Conservation (phyloP, 1,140 invertebrate genomes). For the Apis cerana region DNA sequence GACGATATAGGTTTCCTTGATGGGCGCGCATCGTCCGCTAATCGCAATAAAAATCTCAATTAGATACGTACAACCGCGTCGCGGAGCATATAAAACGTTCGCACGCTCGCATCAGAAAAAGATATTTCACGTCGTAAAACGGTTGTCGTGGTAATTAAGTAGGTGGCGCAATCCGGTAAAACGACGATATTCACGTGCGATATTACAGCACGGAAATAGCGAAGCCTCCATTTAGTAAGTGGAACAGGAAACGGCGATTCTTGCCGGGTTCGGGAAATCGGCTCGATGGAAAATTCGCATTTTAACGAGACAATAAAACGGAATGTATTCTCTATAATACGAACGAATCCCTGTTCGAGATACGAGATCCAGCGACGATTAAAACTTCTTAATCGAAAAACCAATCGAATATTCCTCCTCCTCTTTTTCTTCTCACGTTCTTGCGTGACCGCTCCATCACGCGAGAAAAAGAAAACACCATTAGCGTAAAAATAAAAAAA, state of each 20-base stretch:
- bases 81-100: too few relatives aligned
- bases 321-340: neutral
- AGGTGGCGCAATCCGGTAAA: neutral
- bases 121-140: neutral
- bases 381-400: too few relatives aligned
- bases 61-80: too few relatives aligned
- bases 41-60: neutral
- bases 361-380: too few relatives aligned
- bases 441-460: too few relatives aligned
- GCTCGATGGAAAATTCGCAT: neutral
- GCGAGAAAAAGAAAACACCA: too few relatives aligned
- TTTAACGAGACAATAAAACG: neutral
- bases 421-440: too few relatives aligned
- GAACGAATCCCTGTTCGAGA: too few relatives aligned
- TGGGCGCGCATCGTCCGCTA: neutral
- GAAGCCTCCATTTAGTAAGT: constrained; percentile 8
- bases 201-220: constrained; percentile 21
- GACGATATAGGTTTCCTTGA: neutral
- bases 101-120: neutral
- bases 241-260: constrained; percentile 43
- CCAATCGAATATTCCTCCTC: too few relatives aligned
- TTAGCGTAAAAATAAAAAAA: too few relatives aligned
- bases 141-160: constrained; percentile 34
- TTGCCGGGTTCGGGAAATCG: neutral
- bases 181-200: neutral